Conservation (phyloP, 2,888 invertebrate genomes). For the Patella ulyssiponensis region DNA sequence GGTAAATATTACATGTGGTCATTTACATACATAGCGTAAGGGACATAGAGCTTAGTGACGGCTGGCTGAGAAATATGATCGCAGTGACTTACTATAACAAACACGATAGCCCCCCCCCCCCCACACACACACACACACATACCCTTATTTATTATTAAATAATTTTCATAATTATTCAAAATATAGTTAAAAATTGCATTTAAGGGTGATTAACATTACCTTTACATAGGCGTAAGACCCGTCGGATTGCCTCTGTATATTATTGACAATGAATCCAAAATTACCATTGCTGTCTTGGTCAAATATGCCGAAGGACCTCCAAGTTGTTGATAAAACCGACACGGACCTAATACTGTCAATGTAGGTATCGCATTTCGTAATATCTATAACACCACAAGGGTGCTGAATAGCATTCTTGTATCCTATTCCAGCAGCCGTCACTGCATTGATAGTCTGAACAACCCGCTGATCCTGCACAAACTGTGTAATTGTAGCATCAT, state of each 20-base stretch:
- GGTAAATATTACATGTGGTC: too few species aligned
- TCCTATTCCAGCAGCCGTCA: constrained; percentile 45
- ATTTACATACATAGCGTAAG: too few species aligned
- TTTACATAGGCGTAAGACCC: constrained; percentile 33
- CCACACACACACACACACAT: too few species aligned
- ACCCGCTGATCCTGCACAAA: constrained; percentile 46
- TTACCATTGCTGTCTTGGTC: constrained; percentile 49
- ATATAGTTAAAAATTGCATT: too few species aligned
- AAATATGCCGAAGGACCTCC: constrained; percentile 39
- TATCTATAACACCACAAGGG: constrained; percentile 16
- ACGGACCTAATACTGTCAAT: constrained; percentile 10
- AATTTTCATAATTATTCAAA: too few species aligned
- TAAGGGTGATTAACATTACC: constrained; percentile 25
- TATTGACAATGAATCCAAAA: constrained; percentile 52
- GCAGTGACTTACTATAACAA: too few species aligned
- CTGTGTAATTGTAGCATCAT: background rate
- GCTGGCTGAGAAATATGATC: too few species aligned
- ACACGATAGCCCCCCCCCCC: too few species aligned
- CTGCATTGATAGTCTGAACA: constrained; percentile 51
- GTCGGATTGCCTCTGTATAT: constrained; percentile 42
- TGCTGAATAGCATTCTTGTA: constrained; percentile 25
- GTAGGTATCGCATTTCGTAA: background rate
- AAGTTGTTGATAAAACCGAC: constrained; percentile 19
- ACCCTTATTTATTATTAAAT: too few species aligned
- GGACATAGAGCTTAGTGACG: too few species aligned